A percentile compares a stretch with the other conserved stretches of the same genome.
Conservation (phyloP, 2,113 vertebrate genomes). For the Nanorana parkeri region DNA sequence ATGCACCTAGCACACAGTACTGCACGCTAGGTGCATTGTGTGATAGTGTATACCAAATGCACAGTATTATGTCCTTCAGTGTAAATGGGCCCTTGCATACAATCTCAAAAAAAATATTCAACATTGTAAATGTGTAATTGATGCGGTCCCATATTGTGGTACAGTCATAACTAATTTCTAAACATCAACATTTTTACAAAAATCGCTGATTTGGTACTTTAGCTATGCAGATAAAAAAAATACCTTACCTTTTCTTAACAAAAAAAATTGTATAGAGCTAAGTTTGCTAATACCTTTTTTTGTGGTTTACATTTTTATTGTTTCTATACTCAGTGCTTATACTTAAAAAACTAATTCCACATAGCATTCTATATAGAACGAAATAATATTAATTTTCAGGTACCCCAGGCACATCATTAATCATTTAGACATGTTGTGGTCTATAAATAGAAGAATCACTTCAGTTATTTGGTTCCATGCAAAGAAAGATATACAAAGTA, state of each 20-base stretch:
- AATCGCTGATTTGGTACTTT: background rate
- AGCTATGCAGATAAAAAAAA: background rate
- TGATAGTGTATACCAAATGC: no score
- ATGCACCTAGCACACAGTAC: no score
- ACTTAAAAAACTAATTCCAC: background rate
- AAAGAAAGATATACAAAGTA: background rate
- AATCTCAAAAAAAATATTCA: no score
- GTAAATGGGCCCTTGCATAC: no score
- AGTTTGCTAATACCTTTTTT: background rate
- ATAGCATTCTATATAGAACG: background rate
- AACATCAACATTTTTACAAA: no score
- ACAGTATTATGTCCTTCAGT: no score
- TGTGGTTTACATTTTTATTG: background rate
- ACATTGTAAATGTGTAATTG: no score
- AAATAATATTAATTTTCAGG: background rate
- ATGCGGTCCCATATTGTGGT: no score
- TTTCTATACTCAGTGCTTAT: background rate
- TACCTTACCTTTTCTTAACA: no score
- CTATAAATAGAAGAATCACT: conserved; percentile 22
- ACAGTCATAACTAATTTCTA: no score
- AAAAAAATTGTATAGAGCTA: background rate
- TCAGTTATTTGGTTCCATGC: conserved; percentile 1
- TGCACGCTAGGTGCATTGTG: no score
- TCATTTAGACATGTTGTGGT: conserved; percentile 16
- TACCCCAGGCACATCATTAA: conserved; percentile 34